phyloP scores from a whole-genome alignment of 2,797 vertebrate genomes.

The Platyrinchus mystaceus region DNA sequence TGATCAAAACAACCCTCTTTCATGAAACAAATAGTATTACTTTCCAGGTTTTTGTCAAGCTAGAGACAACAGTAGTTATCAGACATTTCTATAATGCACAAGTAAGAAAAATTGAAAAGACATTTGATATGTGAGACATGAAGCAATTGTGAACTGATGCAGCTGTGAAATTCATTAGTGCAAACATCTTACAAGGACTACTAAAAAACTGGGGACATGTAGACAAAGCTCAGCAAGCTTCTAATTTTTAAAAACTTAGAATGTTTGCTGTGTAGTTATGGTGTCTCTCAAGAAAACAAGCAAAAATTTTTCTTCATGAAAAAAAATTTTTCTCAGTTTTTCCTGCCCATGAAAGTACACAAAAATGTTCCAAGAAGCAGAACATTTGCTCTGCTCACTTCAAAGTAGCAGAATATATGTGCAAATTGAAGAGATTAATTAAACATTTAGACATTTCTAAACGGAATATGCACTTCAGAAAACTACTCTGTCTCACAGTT shows the following conservation, averaged over 20 bases:
- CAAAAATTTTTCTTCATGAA: neutral
- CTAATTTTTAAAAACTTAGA: neutral
- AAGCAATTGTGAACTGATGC: neutral
- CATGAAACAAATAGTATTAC: neutral
- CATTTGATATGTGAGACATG: neutral
- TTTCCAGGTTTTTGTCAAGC: neutral
- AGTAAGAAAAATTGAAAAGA: conserved; percentile 18
- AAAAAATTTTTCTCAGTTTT: conserved; percentile 17
- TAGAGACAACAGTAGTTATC: neutral
- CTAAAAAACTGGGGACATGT: neutral
- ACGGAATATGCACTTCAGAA: conserved; percentile 14
- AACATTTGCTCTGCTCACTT: neutral
- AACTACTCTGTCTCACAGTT: neutral
- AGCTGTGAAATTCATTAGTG: conserved; percentile 35
- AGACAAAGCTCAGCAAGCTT: neutral
- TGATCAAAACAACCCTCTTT: neutral
- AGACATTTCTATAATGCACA: neutral
- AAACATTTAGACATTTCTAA: too few relatives aligned
- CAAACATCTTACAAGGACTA: conserved; percentile 5
- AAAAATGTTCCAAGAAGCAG: conserved; percentile 27
- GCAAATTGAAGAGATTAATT: neutral
- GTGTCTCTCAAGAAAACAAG: neutral
- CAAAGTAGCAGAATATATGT: neutral
- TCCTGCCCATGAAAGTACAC: neutral
- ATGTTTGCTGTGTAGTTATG: neutral